Base-by-base conservation (phyloP, 64 coral and sea anemone genomes). In the Hydrozoanthus tunicans region DNA sequence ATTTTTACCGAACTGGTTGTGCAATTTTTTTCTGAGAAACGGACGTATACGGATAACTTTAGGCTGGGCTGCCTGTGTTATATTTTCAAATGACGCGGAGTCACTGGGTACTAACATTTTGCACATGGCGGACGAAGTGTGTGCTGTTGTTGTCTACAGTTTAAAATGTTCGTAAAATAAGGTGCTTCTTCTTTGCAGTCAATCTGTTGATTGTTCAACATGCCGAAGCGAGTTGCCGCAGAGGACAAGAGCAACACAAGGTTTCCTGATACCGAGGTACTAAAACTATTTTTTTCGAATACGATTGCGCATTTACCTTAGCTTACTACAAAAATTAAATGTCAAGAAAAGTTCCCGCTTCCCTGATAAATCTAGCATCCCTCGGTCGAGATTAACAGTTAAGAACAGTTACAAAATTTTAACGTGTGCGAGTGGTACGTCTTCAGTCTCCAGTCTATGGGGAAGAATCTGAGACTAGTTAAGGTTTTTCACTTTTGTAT, bases 91-190 rank as follows among this genome's bases (percentile, higher is more conserved):
- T 54, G 53, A 62, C 26, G 83, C 77, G 70, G 64, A 86, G 79
- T 53, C 79, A 73, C 79, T 94, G 79, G 64, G 70, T 62, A 90
- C 52, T n/a, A 67, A 26, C 3, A 83, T 56, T 83, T 62, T 91
- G 93, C 93, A 94, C 93, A 90, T 94, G 93, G 93, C 70, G 88
- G 84, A 88, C 20, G 1, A 73, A 53, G 56, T 89, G 58, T 61
- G 58, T 75, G 67, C 54, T 89, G 17, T 14, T 11, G 5, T 7
- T 64, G 4, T 10, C 5, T 20, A 51, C 84, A 82, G 13, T 52
- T 75, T 13, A 17, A 90, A 51, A 77, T 73, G 6, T 6, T 68
- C 12, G 23, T 73, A 66, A 17, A 54, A 61, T 14, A 70, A 66
- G 56, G 8, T 5, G 8, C 6, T 53, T 10, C 58, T 8, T 24